Percentiles rank a stretch among this genome's conserved stretches.
phyloP scores from a whole-genome alignment of 2,888 invertebrate genomes.

The Amphipyra berbera region DNA sequence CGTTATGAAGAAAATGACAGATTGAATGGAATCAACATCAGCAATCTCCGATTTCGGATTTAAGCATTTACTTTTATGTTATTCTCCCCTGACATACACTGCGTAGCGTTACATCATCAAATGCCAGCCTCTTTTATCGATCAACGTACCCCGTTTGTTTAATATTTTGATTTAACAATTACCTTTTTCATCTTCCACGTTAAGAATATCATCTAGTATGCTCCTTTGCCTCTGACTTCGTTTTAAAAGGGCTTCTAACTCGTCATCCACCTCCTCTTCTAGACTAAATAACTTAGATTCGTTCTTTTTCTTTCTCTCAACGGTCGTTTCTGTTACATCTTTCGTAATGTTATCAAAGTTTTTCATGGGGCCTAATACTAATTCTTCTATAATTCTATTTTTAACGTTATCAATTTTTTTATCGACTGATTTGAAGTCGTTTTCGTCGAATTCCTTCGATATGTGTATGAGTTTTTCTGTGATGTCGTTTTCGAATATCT shows the following conservation, averaged over 20 bases:
- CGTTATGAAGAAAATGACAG: slow-evolving; percentile 68
- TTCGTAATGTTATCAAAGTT: slow-evolving; percentile 81
- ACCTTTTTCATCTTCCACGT: slow-evolving; percentile 90
- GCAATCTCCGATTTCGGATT: slow-evolving; percentile 66
- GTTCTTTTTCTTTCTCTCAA: slow-evolving; percentile 78
- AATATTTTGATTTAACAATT: slow-evolving; percentile 80
- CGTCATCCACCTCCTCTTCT: slow-evolving; percentile 90
- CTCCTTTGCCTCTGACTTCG: slow-evolving; percentile 92
- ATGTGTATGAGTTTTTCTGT: slow-evolving; percentile 85
- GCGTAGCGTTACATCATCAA: slow-evolving; percentile 83
- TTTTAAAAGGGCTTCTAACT: slow-evolving; percentile 91
- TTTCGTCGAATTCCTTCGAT: slow-evolving; percentile 82
- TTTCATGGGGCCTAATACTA: slow-evolving; percentile 78
- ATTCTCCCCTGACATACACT: slow-evolving; percentile 73
- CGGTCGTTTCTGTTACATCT: slow-evolving; percentile 78
- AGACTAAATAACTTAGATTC: slow-evolving; percentile 75
- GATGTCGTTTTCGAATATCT: slow-evolving; percentile 85
- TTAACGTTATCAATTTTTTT: slow-evolving; percentile 79
- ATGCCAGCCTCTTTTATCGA: slow-evolving; percentile 74
- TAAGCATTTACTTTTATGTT: slow-evolving; percentile 71
- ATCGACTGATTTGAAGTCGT: slow-evolving; percentile 75
- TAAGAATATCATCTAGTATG: slow-evolving; percentile 92
- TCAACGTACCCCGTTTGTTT: slow-evolving; percentile 71
- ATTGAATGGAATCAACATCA: slow-evolving; percentile 66
- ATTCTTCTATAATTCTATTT: slow-evolving; percentile 84